Percentiles rank a stretch among this genome's conserved stretches.
phyloP scores from a whole-genome alignment of 2,888 invertebrate species.

The Ephialtes manifestator region DNA sequence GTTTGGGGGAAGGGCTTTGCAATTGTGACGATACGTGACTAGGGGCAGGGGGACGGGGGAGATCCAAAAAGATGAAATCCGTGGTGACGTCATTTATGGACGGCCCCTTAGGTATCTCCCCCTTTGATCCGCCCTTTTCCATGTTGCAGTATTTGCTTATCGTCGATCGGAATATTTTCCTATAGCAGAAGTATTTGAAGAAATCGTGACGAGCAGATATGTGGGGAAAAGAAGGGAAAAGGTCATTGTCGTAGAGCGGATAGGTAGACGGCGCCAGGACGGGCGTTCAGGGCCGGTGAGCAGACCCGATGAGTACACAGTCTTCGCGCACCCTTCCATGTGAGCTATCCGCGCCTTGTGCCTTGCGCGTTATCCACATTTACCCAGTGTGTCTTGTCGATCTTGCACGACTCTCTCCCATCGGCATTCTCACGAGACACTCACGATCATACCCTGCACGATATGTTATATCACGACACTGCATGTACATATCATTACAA shows the following conservation, averaged over 20 bases:
- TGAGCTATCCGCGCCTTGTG: not conserved
- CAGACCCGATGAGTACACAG: not conserved
- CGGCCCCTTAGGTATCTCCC: too few relatives aligned
- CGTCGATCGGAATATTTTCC: constrained; percentile 3
- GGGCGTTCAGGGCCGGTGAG: constrained; percentile 38
- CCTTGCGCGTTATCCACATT: not conserved
- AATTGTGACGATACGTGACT: too few relatives aligned
- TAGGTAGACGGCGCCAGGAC: constrained; percentile 42
- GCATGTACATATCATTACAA: constrained; percentile 4
- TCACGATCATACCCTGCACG: not conserved
- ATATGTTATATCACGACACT: constrained; percentile 18
- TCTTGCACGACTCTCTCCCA: constrained; percentile 31
- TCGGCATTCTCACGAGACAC: constrained; percentile 27
- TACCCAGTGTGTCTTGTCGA: constrained; percentile 3
- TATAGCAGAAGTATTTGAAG: not conserved
- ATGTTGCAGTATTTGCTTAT: not conserved
- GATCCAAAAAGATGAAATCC: too few relatives aligned
- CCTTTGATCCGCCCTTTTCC: not conserved
- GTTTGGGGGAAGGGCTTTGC: too few relatives aligned
- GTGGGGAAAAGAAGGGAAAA: constrained; percentile 39
- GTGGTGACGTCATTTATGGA: too few relatives aligned
- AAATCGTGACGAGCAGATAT: constrained; percentile 38
- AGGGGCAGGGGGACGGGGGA: too few relatives aligned
- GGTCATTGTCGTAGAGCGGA: constrained; percentile 57
- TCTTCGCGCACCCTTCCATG: not conserved